Base-by-base conservation (phyloP, 1,140 invertebrate species). In the Drosophila simulans region DNA sequence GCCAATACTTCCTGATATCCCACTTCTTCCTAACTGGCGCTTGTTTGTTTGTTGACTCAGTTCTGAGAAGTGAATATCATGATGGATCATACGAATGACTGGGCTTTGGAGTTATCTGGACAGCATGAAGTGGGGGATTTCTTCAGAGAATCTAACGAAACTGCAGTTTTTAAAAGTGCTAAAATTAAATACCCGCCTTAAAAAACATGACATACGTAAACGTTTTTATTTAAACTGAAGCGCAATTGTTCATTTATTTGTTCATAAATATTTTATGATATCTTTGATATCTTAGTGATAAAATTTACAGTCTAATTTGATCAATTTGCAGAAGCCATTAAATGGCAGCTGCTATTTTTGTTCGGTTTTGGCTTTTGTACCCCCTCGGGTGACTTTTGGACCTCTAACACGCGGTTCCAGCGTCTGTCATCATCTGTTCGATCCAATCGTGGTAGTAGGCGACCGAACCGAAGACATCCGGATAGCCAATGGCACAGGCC, bases 391-490 rank as follows among this genome's bases (percentile, higher is more conserved):
- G 60, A 70, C 15, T 43, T 46, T 57, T 22, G 3, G 31, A 11
- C 34, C 22, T 13, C 45, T 71, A 88, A 8, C 80, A 89, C 25
- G 80, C 76, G 1, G 37, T 71, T 12, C 76, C 80, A 31, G 58
- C 3, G 0, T 31, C 34, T 2, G 72, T 73, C 58, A 68, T 70
- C 72, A 77, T 77, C 39, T 58, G 4, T 0, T 12, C 52, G 11
- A 91, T 91, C 77, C 93, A 94, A 15, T 91, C 81, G 5, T 57
- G 55, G 59, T 93, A 93, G 60, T 91, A 90, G 1, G 70, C 48
- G n/a, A 93, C 90, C 17, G 83, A 86, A 4, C 93, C 92, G 51
- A 93, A 94, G 4, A 94, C 94, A 77, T 94, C 94, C 1, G 94
- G 94, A 58, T 91, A 92, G 17, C 93, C 93, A 4, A 85, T 52